A percentile compares a stretch with the other conserved stretches of the same genome.
phyloP scores from a whole-genome alignment of 2,888 invertebrate genomes.

The Nemoura dubitans region DNA sequence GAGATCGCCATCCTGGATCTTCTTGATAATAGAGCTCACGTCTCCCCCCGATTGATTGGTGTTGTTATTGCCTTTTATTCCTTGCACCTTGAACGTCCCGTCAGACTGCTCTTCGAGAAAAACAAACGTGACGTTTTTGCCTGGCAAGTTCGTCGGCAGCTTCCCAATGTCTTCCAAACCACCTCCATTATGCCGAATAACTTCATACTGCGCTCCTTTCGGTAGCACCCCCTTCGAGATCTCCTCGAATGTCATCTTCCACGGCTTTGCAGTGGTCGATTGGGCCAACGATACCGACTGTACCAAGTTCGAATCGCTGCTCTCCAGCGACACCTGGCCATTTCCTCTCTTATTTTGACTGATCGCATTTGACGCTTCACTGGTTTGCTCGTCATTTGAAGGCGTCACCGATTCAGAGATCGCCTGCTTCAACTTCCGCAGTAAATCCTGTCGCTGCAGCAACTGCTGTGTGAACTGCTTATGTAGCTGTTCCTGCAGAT shows the following conservation, averaged over 20 bases:
- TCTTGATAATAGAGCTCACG: conserved; percentile 81
- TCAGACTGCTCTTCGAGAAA: conserved; percentile 87
- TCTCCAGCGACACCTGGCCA: neutral
- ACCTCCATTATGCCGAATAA: conserved; percentile 80
- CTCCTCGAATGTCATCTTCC: conserved; percentile 71
- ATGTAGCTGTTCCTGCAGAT: conserved; percentile 74
- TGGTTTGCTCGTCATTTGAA: neutral
- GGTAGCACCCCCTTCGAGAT: conserved; percentile 82
- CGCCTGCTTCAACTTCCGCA: conserved; percentile 79
- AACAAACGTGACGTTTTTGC: conserved; percentile 87
- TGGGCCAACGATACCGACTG: neutral
- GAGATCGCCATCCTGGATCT: conserved; percentile 83
- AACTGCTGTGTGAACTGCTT: conserved; percentile 56
- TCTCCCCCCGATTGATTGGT: conserved; percentile 69
- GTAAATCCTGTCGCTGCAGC: conserved; percentile 72
- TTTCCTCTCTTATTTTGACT: neutral
- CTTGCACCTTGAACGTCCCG: conserved; percentile 85
- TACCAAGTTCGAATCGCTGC: conserved; percentile 50
- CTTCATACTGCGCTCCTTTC: conserved; percentile 80
- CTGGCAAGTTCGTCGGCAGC: conserved; percentile 66
- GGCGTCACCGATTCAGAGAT: conserved; percentile 70
- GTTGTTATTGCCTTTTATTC: conserved; percentile 73
- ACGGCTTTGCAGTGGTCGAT: neutral
- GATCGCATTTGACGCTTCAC: neutral
- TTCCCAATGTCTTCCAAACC: conserved; percentile 75